Evolutionary conservation across 2,888 invertebrate genomes (phyloP), one percentile per base, ranked within the genome.

Genomic region (Blastobasis adustella): DNA sequence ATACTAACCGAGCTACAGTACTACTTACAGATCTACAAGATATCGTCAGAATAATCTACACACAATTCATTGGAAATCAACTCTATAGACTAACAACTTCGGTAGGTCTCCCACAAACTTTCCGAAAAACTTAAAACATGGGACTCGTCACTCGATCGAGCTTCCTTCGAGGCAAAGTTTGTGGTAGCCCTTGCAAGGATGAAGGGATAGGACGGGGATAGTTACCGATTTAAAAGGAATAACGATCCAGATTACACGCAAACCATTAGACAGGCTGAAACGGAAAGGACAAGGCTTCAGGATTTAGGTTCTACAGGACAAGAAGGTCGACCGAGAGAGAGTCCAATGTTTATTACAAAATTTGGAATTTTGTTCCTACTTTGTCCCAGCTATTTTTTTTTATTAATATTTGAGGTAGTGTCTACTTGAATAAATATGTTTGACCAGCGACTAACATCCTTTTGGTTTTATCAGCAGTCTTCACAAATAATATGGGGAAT

Each of bases 221-320:
- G 64, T 86, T 87, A 87, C 87, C 87, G 74, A 81, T 76, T 78
- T 69, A 79, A 68, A 74, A 70, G 65, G 72, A 68, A 76, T 73
- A 61, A 62, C 55, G 72, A 71, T 82, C 84, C 81, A 77, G 82
- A 81, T 86, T 88, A 89, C 79, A 87, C 88, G 86, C 88, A 88
- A 81, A 88, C 87, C 88, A 88, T 87, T 80, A 89, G 81, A 86
- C 84, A 87, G 66, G 87, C 89, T 89, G 89, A 78, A 88, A 88
- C 47, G 47, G 49, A 51, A 51, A 51, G 53, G 52, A 60, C 50
- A 74, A 61, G 54, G 55, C 61, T 66, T 71, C 65, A 73, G 66
- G 66, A 65, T 44, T 56, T 42, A 47, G 49, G 55, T 54, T 56
- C 40, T 50, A 46, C 37, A 51, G 52, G 43, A 45, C 39, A 51